Conservation (phyloP, 2,888 invertebrate species). For the Patella caerulea region DNA sequence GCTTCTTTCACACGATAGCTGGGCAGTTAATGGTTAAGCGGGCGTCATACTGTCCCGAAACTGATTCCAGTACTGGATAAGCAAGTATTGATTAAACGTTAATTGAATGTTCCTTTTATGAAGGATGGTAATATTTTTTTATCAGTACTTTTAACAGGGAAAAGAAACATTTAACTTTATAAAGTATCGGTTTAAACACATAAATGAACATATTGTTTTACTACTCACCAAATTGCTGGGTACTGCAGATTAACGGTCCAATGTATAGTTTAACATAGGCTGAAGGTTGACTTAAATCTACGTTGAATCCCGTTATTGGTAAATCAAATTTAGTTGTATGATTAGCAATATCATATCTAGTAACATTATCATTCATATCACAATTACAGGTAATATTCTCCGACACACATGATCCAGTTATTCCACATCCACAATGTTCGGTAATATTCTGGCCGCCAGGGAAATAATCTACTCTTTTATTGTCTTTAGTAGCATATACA, state of each 20-base stretch:
- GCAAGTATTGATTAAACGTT: too few species aligned
- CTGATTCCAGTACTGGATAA: too few species aligned
- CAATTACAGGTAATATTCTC: slow-evolving; percentile 56
- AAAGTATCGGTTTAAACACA: too few species aligned
- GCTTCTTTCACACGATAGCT: too few species aligned
- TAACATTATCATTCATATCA: slow-evolving; percentile 49
- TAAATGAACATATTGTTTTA: not conserved
- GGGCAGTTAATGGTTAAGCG: too few species aligned
- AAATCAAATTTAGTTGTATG: slow-evolving; percentile 51
- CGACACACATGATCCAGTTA: slow-evolving; percentile 47
- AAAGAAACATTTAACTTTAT: too few species aligned
- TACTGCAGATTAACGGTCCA: slow-evolving; percentile 51
- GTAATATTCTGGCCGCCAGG: slow-evolving; percentile 42
- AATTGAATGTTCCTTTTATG: too few species aligned
- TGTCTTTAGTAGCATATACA: slow-evolving; percentile 1
- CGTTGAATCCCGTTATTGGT: slow-evolving; percentile 47
- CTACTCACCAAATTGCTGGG: slow-evolving; percentile 56
- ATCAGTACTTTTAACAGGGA: too few species aligned
- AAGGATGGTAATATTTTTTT: too few species aligned
- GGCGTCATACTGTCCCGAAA: too few species aligned
- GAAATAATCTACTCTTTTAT: slow-evolving; percentile 31
- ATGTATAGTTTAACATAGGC: slow-evolving; percentile 34
- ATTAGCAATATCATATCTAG: slow-evolving; percentile 55
- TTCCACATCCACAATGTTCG: slow-evolving; percentile 56
- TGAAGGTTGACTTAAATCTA: slow-evolving; percentile 30